Evolutionary conservation across 2,888 invertebrate species (phyloP), one percentile per base, ranked within the genome.

Genomic region (Dolomedes plantarius): DNA sequence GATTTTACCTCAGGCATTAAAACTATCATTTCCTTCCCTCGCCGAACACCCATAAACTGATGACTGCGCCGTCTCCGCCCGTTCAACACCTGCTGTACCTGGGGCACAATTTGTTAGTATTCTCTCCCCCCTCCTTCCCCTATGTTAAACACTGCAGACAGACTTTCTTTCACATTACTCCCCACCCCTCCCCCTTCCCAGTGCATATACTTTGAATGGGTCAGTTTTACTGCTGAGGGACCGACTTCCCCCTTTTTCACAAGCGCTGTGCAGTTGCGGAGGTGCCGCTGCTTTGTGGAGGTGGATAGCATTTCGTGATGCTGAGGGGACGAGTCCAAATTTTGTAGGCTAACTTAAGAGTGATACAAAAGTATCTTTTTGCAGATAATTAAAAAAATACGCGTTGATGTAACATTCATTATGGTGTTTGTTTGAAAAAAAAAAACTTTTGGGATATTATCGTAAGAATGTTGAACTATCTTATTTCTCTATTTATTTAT

Each of bases 11-110:
- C 23, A 19, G 56, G 56, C 23, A 23, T 2, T 1, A 23, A 56
- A 56, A 19, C 23, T 11, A 56, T 6, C 19, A 56, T 23, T 56
- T 56, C n/a, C 16, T 46, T 7, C 46, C 16, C 32, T 19, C 32
- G 6, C 32, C 19, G 1, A 23, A 9, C 28, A 27, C 16, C 65
- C 65, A 11, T 3, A 7, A 1, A 16, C 13, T 11, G 31, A 31
- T 65, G 31, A 65, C 65, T 65, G 56, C 16, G 16, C 23, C 1
- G n/a, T 5, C 29, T 16, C 69, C 28, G 41, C 69, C 41, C 36
- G 41, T 69, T 69, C 23, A 69, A 69, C 69, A 69, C 69, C 69
- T 69, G 69, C 41, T 41, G 7, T 69, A 69, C 69, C 69, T 69
- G 69, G 36, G 41, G 69, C 39, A 27, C 28, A 69, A 41, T 69